Percentiles rank a stretch among this genome's conserved stretches.
phyloP scores from a whole-genome alignment of 2,888 invertebrate species.

The Macrophya alboannulata region DNA sequence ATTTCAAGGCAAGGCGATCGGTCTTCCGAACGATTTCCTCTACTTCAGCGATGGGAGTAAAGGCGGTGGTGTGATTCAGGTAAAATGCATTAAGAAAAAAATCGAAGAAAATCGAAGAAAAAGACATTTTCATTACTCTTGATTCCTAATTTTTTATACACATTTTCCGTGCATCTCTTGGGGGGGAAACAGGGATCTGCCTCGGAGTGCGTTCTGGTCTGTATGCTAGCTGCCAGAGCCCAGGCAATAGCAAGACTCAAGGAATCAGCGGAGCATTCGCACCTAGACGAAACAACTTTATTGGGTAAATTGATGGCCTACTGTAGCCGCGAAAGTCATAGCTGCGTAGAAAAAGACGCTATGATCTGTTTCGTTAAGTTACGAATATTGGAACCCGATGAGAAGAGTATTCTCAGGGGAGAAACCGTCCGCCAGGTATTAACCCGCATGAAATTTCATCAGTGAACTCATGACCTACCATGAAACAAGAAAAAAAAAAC shows the following conservation, averaged over 20 bases:
- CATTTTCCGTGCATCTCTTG: neutral
- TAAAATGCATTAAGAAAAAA: slow-evolving; percentile 80
- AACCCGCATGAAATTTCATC: slow-evolving; percentile 55
- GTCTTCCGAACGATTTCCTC: slow-evolving; percentile 93
- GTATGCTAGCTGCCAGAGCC: slow-evolving; percentile 95
- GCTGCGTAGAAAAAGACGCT: slow-evolving; percentile 96
- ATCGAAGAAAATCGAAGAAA: no score
- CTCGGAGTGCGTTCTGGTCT: slow-evolving; percentile 96
- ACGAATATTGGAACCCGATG: slow-evolving; percentile 94
- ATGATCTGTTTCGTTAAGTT: slow-evolving; percentile 97
- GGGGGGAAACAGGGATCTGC: slow-evolving; percentile 94
- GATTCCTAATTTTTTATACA: no score
- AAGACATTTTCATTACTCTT: neutral
- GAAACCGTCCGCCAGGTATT: slow-evolving; percentile 89
- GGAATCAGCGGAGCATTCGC: slow-evolving; percentile 87
- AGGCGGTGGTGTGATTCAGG: slow-evolving; percentile 97
- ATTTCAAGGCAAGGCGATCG: slow-evolving; percentile 91
- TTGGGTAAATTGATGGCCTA: slow-evolving; percentile 97
- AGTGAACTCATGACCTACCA: neutral
- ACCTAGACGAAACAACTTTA: slow-evolving; percentile 94
- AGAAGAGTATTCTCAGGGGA: slow-evolving; percentile 90
- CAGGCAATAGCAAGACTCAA: slow-evolving; percentile 93
- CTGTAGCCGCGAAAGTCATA: slow-evolving; percentile 95
- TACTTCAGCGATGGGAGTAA: slow-evolving; percentile 92
- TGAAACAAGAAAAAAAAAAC: neutral